These are phyloP conservation scores for Teinopalpus imperialis DNA, from an alignment of 2,888 invertebrate species.

Conservation along the genomic window DNA sequence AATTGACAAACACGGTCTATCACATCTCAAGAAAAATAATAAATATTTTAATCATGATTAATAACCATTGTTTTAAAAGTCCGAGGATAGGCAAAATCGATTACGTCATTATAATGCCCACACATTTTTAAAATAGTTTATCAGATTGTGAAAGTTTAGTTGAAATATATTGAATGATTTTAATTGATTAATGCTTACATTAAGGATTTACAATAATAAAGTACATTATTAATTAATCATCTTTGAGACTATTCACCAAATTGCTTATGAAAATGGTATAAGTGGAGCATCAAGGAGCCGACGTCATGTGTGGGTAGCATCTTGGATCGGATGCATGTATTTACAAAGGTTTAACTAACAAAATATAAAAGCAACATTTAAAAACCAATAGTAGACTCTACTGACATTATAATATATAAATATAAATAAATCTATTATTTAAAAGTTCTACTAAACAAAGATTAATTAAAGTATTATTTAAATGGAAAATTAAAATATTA, in stretches of 20 bases:
- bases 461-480: too few species aligned
- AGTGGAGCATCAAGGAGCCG: conserved; percentile 16
- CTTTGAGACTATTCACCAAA: background rate
- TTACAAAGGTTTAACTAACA: conserved; percentile 19
- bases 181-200: background rate
- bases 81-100: conserved; percentile 19
- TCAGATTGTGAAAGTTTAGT: conserved; percentile 27
- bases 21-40: conserved; percentile 27
- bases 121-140: conserved; percentile 19
- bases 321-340: conserved; percentile 1
- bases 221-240: conserved; percentile 11
- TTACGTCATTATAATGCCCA: conserved; percentile 23
- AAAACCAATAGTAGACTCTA: too few species aligned
- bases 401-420: too few species aligned
- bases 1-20: conserved; percentile 41
- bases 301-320: conserved; percentile 23
- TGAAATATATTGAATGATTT: background rate
- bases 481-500: conserved; percentile 42
- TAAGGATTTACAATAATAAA: background rate
- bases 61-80: conserved; percentile 22
- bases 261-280: conserved; percentile 18
- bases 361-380: conserved; percentile 9
- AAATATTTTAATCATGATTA: conserved; percentile 24
- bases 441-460: background rate
- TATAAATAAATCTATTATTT: background rate